phyloP scores from a whole-genome alignment of 2,888 invertebrate genomes.

The Drosophila flavopinicola region DNA sequence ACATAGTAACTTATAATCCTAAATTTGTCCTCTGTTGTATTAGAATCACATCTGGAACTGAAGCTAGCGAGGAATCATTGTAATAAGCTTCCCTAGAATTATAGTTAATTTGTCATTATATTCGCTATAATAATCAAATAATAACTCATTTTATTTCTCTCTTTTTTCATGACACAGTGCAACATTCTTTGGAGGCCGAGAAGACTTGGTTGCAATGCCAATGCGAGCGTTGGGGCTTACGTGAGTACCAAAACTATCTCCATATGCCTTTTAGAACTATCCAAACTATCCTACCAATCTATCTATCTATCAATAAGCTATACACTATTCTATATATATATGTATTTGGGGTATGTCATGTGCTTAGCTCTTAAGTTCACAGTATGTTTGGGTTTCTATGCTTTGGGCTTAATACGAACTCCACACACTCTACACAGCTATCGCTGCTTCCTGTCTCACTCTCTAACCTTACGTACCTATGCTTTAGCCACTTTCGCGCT shows the following conservation, averaged over 20 bases:
- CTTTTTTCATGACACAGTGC: conserved; percentile 86
- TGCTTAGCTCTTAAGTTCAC: conserved; percentile 31
- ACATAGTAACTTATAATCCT: too few species aligned
- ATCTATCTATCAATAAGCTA: conserved; percentile 17
- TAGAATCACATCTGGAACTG: too few species aligned
- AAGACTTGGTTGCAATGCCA: conserved; percentile 96
- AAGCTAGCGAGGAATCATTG: too few species aligned
- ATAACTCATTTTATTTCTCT: conserved; percentile 3
- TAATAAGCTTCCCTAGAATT: too few species aligned
- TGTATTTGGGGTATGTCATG: conserved; percentile 43
- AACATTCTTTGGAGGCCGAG: conserved; percentile 94
- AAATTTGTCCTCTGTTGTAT: too few species aligned
- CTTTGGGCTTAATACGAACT: conserved; percentile 33
- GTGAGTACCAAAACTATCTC: conserved; percentile 74
- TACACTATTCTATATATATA: conserved; percentile 14
- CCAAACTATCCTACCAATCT: conserved; percentile 20
- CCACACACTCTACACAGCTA: conserved; percentile 7
- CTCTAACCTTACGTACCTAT: conserved; percentile 27
- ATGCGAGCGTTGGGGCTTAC: conserved; percentile 92
- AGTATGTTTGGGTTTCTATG: conserved; percentile 28
- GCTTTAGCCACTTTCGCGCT: conserved; percentile 9
- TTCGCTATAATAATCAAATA: too few species aligned
- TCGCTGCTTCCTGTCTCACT: conserved; percentile 11
- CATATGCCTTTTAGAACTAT: conserved; percentile 15
- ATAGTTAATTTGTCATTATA: too few species aligned